Evolutionary conservation across 37 sponge, comb jelly and placozoan genomes (phyloP), one percentile per base, ranked within the genome.

Genomic region (Agelas oroides): DNA sequence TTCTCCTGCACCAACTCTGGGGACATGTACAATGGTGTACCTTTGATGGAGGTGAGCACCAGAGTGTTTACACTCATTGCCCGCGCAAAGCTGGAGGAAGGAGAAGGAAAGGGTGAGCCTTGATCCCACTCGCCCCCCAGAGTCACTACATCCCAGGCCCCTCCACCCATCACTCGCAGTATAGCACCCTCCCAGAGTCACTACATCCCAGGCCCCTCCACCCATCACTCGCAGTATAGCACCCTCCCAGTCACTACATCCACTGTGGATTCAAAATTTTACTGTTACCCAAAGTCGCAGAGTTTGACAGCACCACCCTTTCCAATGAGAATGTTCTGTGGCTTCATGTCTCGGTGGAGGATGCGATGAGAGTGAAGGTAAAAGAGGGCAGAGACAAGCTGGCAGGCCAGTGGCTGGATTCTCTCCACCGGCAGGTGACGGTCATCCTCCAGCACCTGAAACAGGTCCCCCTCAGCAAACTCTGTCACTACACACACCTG

Each of bases 21-120:
- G 0, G 95, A 95, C 98, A 97, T 97, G 90, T 97, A 97, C 40
- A 97, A 79, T 28, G 98, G 98, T 34, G 98, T 97, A 35, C 98
- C 98, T 70, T 97, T 97, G 21, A 97, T 97, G 18, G 98, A 97
- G 15, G 98, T 97, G 39, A 97, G 75, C 75, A 97, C 75, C 66
- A 97, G 46, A 3, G 95, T 97, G 53, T 97, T 76, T 53, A 87
- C 70, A 67, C 94, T 88, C 95, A 97, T 92, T 14, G 92, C 95
- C 41, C 98, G 82, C 18, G 98, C 98, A 83, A 97, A 93, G 25
- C 92, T 91, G 76, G 1, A 25, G 34, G n/a, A n/a, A n/a, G 15
- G 46, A 25, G 73, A 25, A 46, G 8, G 46, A n/a, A n/a, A 25
- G 31, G n/a, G 73, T 46, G 6, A 68, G 18, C 70, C 17, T 18